phyloP scores from a whole-genome alignment of 2,113 vertebrate genomes.

The Amphilophus citrinellus region DNA sequence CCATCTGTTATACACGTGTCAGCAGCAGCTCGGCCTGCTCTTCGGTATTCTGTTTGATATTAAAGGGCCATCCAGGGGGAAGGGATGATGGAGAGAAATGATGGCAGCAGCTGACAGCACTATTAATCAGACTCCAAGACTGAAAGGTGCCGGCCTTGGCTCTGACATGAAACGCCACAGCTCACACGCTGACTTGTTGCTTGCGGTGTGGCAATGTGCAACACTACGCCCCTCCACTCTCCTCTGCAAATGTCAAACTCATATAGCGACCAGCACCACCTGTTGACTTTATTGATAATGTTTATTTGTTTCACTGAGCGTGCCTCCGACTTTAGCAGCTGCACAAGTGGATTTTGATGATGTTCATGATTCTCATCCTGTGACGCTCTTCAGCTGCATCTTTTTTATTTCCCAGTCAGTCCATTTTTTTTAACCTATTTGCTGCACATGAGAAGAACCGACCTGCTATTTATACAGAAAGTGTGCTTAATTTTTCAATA shows the following conservation, averaged over 20 bases:
- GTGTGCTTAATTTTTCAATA: slow-evolving; percentile 95
- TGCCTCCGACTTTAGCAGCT: slow-evolving; percentile 35
- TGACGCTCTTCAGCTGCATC: neutral
- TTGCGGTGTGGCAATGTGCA: neutral
- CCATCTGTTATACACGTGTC: slow-evolving; percentile 8
- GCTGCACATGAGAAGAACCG: slow-evolving; percentile 65
- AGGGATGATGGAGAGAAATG: slow-evolving; percentile 57
- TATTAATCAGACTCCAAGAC: slow-evolving; percentile 58
- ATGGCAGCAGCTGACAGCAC: slow-evolving; percentile 48
- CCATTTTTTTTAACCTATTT: slow-evolving; percentile 10
- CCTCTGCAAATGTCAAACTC: slow-evolving; percentile 37
- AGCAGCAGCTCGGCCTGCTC: slow-evolving; percentile 6
- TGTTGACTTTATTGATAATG: slow-evolving; percentile 23
- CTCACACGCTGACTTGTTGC: slow-evolving; percentile 10
- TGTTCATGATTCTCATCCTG: slow-evolving; percentile 1
- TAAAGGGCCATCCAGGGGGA: slow-evolving; percentile 38
- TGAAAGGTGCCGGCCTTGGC: slow-evolving; percentile 38
- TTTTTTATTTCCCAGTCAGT: slow-evolving; percentile 12
- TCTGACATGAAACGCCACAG: slow-evolving; percentile 9
- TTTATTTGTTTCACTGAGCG: slow-evolving; percentile 41
- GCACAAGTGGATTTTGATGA: slow-evolving; percentile 9
- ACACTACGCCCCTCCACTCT: neutral
- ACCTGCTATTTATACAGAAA: slow-evolving; percentile 85
- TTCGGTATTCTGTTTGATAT: slow-evolving; percentile 39
- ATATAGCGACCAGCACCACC: slow-evolving; percentile 4